These are phyloP conservation scores for Prietella phreatophila DNA, from an alignment of 2,113 vertebrate genomes.

Conservation along the genomic window DNA sequence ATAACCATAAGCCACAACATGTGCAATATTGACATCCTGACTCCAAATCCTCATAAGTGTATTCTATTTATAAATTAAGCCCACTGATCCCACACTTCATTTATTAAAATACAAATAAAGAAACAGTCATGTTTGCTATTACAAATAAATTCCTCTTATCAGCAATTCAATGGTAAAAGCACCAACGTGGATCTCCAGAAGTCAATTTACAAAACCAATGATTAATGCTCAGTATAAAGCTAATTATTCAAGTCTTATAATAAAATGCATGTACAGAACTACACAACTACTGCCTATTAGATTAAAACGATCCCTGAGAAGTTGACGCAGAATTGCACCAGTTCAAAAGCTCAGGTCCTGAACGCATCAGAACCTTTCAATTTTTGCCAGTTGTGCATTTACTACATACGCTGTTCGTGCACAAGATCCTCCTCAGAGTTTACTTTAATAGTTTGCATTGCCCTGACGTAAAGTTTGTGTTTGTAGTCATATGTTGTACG, in stretches of 20 bases:
- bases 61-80: too few relatives aligned
- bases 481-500: neutral
- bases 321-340: neutral
- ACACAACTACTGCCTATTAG: neutral
- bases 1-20: neutral
- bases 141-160: neutral
- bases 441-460: neutral
- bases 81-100: neutral
- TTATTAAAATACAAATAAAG: neutral
- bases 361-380: neutral
- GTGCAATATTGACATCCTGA: neutral
- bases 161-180: neutral
- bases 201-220: neutral
- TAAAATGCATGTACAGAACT: neutral
- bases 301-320: slow-evolving; percentile 19
- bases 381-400: neutral
- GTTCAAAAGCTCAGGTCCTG: neutral
- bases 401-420: too few relatives aligned
- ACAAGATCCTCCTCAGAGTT: neutral
- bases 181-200: neutral
- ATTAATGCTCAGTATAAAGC: neutral
- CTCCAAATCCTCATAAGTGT: neutral
- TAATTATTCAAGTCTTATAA: neutral
- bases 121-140: neutral
- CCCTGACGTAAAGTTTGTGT: neutral